Evolutionary conservation across 2,113 vertebrate genomes (phyloP), one percentile per base, ranked within the genome.

Genomic region (Brienomyrus brachyistius): DNA sequence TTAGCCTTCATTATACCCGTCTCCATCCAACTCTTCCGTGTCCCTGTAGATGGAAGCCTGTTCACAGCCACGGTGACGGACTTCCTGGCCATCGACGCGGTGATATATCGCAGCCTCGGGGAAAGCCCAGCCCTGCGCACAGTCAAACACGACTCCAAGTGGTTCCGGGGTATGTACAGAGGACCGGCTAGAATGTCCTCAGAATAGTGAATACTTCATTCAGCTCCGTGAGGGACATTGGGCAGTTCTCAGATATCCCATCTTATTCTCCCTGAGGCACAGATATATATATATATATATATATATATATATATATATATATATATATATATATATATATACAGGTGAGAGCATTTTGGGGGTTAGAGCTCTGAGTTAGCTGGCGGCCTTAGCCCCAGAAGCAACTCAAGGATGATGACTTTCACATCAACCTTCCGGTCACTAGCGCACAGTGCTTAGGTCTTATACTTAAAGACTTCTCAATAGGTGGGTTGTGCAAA

Each of bases 121-220:
- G 96, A 97, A 94, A 96, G 94, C 93, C 98, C 95, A 0, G 97
- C 98, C 43, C 96, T 99, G 80, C 97, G 98, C 93, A 99, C 98
- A 0, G 95, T 99, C 91, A 99, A 99, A 89, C 98, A 99, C 0
- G 98, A 99, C 94, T 99, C 98, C 95, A 99, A 99, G 91, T 99
- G 98, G 98, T 98, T 99, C 94, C 95, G 98, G 97, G 98, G 98
- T 99, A 95, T 40, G 92, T 21, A 6, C 35, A 86, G 15, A 50
- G n/a, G 7, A 47, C 15, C 4, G 3, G 86, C 50, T 23, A n/a
- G 43, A 6, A 47, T 48, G n/a, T 83, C 70, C 31, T 35, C 2
- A 2, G 77, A 31, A n/a, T 47, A 31, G 51, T 66, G 15, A 9
- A 9, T 74, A 11, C n/a, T 13, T 27, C n/a, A 31, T 66, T 66